phyloP scores from a whole-genome alignment of 2,797 vertebrate species.

The Smutsia gigantea region DNA sequence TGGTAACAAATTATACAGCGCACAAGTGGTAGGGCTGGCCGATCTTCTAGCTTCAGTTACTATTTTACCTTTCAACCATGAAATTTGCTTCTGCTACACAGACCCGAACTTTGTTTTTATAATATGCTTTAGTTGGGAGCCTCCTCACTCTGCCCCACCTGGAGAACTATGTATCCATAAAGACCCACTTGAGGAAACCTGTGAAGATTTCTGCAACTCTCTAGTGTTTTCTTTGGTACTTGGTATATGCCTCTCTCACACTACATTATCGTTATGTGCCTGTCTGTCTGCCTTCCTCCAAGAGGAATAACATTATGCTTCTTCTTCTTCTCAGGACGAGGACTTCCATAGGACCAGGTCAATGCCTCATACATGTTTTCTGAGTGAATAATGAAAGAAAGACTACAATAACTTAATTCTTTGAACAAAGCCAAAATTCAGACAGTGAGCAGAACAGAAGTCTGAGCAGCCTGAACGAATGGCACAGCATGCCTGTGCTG shows the following conservation, averaged over 20 bases:
- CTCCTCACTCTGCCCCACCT: not conserved
- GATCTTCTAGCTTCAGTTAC: not conserved
- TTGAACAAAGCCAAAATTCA: not conserved
- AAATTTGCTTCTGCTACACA: not conserved
- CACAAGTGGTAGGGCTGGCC: not conserved
- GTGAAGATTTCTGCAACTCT: not conserved
- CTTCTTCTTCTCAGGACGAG: not conserved
- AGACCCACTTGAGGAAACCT: not conserved
- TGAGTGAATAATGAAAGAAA: not conserved
- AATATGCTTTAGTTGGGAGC: not conserved
- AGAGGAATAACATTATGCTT: not conserved
- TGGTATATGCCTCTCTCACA: not conserved
- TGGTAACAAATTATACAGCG: not conserved
- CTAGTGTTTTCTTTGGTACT: not conserved
- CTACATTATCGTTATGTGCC: not conserved
- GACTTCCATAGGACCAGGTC: not conserved
- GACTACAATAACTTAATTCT: not conserved
- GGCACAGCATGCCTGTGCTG: accelerated
- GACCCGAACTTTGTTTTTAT: not conserved
- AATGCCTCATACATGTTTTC: not conserved
- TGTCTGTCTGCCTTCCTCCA: not conserved
- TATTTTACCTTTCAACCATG: not conserved
- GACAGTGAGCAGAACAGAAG: not conserved
- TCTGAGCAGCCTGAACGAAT: not conserved
- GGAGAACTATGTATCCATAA: not conserved